phyloP scores from a whole-genome alignment of 2,113 vertebrate genomes.

The Chiloscyllium plagiosum region DNA sequence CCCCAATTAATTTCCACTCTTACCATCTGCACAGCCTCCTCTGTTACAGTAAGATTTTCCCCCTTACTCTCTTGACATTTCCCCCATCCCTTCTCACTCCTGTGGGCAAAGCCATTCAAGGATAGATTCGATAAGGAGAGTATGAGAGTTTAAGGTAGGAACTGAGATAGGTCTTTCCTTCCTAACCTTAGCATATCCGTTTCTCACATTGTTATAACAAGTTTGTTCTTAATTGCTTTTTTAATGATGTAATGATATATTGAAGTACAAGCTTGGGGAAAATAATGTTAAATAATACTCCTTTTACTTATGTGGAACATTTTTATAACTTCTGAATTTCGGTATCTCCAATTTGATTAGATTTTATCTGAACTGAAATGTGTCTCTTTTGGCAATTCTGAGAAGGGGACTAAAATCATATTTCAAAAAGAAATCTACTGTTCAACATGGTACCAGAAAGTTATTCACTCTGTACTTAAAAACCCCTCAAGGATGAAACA shows the following conservation, averaged over 20 bases:
- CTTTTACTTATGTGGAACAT: not conserved
- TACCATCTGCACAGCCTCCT: not conserved
- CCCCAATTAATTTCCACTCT: not conserved
- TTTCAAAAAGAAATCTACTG: constrained; percentile 1
- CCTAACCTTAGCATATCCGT: not conserved
- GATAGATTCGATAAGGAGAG: not conserved
- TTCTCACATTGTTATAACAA: not conserved
- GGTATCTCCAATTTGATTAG: not conserved
- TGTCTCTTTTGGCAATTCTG: constrained; percentile 4
- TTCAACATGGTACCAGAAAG: not conserved
- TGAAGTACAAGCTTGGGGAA: not conserved
- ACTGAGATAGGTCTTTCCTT: not conserved
- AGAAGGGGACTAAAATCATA: not conserved
- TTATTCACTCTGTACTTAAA: not conserved
- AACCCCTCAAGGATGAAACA: not conserved
- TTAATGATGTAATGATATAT: too few species aligned
- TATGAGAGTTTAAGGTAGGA: not conserved
- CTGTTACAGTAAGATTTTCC: not conserved
- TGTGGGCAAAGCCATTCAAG: not conserved
- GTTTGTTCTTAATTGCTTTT: not conserved
- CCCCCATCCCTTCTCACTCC: not conserved
- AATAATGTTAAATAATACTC: not conserved
- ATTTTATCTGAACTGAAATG: not conserved
- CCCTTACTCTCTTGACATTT: not conserved
- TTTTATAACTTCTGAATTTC: not conserved